phyloP scores from a whole-genome alignment of 2,113 vertebrate genomes.

The Oreochromis aureus region DNA sequence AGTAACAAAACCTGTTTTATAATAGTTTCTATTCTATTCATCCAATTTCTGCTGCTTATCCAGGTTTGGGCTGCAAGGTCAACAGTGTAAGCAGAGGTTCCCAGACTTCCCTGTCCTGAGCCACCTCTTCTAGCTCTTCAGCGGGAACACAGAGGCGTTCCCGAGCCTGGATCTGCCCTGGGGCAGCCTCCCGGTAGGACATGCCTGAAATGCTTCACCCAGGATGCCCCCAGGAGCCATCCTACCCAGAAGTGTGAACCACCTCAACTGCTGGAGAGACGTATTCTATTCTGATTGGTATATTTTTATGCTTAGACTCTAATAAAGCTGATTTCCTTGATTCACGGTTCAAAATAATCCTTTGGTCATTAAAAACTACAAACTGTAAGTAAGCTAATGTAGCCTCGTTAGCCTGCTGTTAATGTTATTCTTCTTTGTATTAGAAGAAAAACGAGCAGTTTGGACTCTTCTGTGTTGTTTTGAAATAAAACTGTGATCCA shows the following conservation, averaged over 20 bases:
- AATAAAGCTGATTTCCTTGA: background rate
- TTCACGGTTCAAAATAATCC: background rate
- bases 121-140: background rate
- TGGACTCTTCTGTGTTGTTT: too few species aligned
- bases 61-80: too few species aligned
- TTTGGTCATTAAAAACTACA: background rate
- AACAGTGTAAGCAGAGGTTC: background rate
- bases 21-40: background rate
- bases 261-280: background rate
- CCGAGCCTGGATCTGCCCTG: background rate
- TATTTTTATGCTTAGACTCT: background rate
- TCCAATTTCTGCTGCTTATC: background rate
- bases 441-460: too few species aligned
- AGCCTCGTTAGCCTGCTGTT: background rate
- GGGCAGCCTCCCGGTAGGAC: background rate
- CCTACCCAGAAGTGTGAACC: background rate
- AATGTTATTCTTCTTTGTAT: too few species aligned
- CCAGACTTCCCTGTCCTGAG: background rate
- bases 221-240: background rate
- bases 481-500: too few species aligned
- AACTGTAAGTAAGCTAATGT: background rate
- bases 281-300: background rate
- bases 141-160: background rate
- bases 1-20: background rate
- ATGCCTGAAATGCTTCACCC: rapidly evolving